Evolutionary conservation across 2,113 vertebrate genomes (phyloP).

Genomic region (Anoplopoma fimbria): DNA sequence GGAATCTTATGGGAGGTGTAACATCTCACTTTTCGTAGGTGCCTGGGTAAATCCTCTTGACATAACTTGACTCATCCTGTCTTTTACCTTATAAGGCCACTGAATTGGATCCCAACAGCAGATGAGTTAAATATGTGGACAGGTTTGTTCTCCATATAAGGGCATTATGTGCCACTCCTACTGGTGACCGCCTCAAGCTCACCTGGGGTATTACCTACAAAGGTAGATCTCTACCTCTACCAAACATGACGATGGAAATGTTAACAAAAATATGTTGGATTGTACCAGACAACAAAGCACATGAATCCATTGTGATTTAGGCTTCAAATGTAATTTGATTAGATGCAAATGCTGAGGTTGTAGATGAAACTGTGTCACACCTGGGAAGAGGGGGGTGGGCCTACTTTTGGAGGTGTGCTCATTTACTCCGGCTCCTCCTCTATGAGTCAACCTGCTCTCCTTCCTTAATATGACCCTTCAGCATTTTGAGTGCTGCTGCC

Average conservation of each 20-base stretch:
- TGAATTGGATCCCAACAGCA: slow-evolving; percentile 31
- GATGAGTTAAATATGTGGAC: slow-evolving; percentile 43
- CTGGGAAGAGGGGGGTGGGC: slow-evolving; percentile 45
- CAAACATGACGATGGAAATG: neutral
- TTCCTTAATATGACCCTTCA: slow-evolving; percentile 60
- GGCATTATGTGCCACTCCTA: slow-evolving; percentile 44
- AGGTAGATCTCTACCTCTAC: neutral
- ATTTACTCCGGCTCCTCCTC: slow-evolving; percentile 63
- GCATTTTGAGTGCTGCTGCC: slow-evolving; percentile 54
- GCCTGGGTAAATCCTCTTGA: neutral
- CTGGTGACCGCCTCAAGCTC: slow-evolving; percentile 32
- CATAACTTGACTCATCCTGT: slow-evolving; percentile 7
- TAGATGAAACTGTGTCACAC: slow-evolving; percentile 63
- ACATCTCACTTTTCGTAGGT: slow-evolving; percentile 1
- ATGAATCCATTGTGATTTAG: slow-evolving; percentile 10
- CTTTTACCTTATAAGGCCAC: slow-evolving; percentile 78
- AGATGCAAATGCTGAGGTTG: slow-evolving; percentile 48
- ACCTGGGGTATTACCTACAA: slow-evolving; percentile 46
- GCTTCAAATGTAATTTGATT: slow-evolving; percentile 16
- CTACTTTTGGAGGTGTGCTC: slow-evolving; percentile 65
- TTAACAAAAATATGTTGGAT: neutral
- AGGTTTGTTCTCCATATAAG: slow-evolving; percentile 78
- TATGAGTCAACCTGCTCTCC: slow-evolving; percentile 74
- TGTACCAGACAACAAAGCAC: neutral
- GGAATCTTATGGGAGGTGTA: neutral